These are phyloP conservation scores for Drosophila arizonae DNA, from an alignment of 1,140 invertebrate species.

Conservation along the genomic window DNA sequence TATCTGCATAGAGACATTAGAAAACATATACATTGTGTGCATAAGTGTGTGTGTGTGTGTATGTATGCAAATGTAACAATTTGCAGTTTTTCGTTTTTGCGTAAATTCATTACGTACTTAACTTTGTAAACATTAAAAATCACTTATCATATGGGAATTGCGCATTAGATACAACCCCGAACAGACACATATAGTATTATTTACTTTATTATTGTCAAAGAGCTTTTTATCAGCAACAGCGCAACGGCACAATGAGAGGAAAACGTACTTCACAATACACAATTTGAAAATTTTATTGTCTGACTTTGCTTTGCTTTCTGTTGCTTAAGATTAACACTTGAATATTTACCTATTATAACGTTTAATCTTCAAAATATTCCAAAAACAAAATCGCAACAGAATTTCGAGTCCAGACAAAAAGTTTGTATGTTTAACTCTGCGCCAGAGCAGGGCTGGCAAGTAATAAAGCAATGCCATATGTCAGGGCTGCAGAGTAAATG, in stretches of 20 bases:
- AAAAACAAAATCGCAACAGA: slow-evolving; percentile 21
- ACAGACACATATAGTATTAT: slow-evolving; percentile 52
- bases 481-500: slow-evolving; percentile 4
- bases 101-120: slow-evolving; percentile 6
- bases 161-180: slow-evolving; percentile 48
- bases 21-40: slow-evolving; percentile 15
- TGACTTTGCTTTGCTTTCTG: background rate
- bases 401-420: slow-evolving; percentile 21
- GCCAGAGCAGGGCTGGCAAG: slow-evolving; percentile 31
- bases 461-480: background rate
- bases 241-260: slow-evolving; percentile 26
- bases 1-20: slow-evolving; percentile 2
- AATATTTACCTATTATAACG: slow-evolving; percentile 22
- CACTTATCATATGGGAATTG: slow-evolving; percentile 46
- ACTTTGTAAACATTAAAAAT: slow-evolving; percentile 2
- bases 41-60: background rate
- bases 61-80: slow-evolving; percentile 9
- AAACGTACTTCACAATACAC: background rate
- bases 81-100: background rate
- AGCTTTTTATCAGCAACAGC: slow-evolving; percentile 64
- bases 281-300: background rate
- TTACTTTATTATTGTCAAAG: slow-evolving; percentile 59
- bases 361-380: slow-evolving; percentile 5
- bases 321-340: background rate
- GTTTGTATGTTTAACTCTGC: slow-evolving; percentile 38